Percentiles rank a stretch among this genome's conserved stretches.
Conservation (phyloP, 2,113 vertebrate species). For the Pluvianellus socialis region DNA sequence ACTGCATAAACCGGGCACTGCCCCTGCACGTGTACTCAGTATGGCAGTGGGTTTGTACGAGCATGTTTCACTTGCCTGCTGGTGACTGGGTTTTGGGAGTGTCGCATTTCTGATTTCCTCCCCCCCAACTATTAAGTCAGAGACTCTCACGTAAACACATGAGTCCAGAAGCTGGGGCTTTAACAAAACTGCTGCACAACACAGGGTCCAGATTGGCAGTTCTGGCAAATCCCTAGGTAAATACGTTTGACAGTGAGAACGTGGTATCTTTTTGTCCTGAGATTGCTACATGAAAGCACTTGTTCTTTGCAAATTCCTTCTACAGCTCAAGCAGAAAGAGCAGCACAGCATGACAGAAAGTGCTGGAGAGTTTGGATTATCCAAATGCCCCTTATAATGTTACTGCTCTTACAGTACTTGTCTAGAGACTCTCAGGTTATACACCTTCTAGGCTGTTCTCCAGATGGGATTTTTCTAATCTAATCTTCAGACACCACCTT, state of each 20-base stretch:
- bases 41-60: neutral
- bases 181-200: neutral
- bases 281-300: neutral
- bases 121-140: neutral
- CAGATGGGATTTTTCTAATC: neutral
- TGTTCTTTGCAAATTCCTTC: constrained; percentile 18
- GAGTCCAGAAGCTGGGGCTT: neutral
- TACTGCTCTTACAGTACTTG: neutral
- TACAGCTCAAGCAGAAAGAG: neutral
- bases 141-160: neutral
- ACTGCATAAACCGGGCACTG: neutral
- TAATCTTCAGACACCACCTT: neutral
- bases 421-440: neutral
- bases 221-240: neutral
- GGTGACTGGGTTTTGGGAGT: neutral
- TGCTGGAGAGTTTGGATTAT: neutral
- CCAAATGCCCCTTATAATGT: neutral
- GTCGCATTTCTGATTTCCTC: neutral
- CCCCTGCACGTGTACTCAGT: neutral
- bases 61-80: neutral
- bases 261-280: neutral
- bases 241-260: neutral
- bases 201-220: neutral
- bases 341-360: neutral
- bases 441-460: neutral